phyloP scores from a whole-genome alignment of 1,140 invertebrate genomes.

The Archivesica marissinica region DNA sequence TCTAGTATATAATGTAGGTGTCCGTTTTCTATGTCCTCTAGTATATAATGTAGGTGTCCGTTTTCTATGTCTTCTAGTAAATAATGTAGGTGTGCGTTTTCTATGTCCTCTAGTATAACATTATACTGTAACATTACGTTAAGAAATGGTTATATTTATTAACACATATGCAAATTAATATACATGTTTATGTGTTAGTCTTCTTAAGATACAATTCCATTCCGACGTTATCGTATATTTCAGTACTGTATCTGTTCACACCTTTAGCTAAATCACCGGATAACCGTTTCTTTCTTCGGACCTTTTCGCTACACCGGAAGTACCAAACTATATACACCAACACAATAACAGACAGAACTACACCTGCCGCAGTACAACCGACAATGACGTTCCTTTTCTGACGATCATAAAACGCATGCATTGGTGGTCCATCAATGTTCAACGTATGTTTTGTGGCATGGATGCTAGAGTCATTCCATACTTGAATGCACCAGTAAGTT shows the following conservation, averaged over 20 bases:
- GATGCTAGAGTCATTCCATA: constrained; percentile 33
- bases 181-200: background rate
- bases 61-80: too few species aligned
- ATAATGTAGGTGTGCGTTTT: too few species aligned
- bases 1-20: too few species aligned
- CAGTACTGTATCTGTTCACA: constrained; percentile 28
- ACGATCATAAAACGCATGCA: constrained; percentile 65
- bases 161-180: too few species aligned
- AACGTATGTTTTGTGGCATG: constrained; percentile 66
- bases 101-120: too few species aligned
- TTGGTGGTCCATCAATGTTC: constrained; percentile 77
- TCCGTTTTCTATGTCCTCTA: too few species aligned
- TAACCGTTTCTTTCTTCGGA: constrained; percentile 19
- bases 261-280: constrained; percentile 41
- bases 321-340: constrained; percentile 70
- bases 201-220: constrained; percentile 20
- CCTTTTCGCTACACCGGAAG: constrained; percentile 63
- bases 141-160: too few species aligned
- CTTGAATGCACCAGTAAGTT: constrained; percentile 75
- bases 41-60: too few species aligned
- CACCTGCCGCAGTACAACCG: constrained; percentile 72
- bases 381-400: constrained; percentile 74
- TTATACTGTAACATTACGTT: too few species aligned
- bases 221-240: constrained; percentile 40
- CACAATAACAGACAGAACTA: constrained; percentile 63